Evolutionary conservation across 2,113 vertebrate species (phyloP).

Genomic region (Actenoides lindsayi): DNA sequence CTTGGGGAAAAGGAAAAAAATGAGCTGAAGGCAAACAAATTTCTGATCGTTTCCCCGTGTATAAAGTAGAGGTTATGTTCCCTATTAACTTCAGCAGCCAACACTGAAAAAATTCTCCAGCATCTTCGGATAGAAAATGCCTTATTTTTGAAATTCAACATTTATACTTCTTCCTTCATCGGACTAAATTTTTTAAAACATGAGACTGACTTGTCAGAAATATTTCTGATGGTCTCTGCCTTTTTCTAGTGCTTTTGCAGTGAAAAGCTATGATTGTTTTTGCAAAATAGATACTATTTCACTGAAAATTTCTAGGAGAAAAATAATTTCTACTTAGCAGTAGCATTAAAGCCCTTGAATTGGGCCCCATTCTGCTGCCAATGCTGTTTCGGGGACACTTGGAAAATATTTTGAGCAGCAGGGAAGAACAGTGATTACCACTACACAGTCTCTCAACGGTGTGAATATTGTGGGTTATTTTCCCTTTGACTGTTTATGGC

Average conservation of each 20-base stretch:
- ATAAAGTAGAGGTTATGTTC: background rate
- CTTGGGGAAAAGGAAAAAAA: background rate
- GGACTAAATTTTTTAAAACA: background rate
- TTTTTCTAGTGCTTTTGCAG: slow-evolving; percentile 1
- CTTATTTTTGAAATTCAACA: background rate
- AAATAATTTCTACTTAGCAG: slow-evolving; percentile 32
- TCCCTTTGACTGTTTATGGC: slow-evolving; percentile 46
- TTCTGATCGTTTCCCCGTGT: background rate
- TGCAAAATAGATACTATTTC: slow-evolving; percentile 27
- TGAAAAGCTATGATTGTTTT: background rate
- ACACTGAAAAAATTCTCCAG: background rate
- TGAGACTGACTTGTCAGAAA: background rate
- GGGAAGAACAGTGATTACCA: slow-evolving; percentile 35
- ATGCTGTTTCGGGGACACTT: background rate
- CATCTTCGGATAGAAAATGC: background rate
- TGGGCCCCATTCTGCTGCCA: slow-evolving; percentile 39
- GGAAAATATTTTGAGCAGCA: slow-evolving; percentile 54
- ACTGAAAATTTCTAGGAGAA: slow-evolving; percentile 21
- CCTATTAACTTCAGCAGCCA: background rate
- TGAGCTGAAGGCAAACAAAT: background rate
- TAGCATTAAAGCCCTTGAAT: slow-evolving; percentile 34
- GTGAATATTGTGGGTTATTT: slow-evolving; percentile 54
- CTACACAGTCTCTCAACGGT: background rate
- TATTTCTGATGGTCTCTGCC: background rate
- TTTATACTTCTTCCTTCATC: background rate